Percentiles rank a stretch among this genome's conserved stretches.
phyloP scores from a whole-genome alignment of 2,113 vertebrate genomes.

The Sander lucioperca region DNA sequence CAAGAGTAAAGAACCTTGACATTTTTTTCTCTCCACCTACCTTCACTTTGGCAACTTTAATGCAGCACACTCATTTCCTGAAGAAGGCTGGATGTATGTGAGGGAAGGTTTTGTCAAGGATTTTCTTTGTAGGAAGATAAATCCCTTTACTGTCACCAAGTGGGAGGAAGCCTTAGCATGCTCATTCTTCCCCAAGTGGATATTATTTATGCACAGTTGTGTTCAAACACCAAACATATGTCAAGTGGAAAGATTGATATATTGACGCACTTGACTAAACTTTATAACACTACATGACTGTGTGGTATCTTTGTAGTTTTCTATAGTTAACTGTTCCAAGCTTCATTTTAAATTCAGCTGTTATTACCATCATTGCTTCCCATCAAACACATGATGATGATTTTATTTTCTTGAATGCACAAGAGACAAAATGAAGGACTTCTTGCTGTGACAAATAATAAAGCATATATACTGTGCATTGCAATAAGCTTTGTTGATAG shows the following conservation, averaged over 20 bases:
- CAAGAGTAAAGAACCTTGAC: background rate
- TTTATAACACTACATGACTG: background rate
- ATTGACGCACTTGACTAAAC: background rate
- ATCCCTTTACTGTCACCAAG: constrained; percentile 17
- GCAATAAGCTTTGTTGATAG: background rate
- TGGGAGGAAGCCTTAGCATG: constrained; percentile 22
- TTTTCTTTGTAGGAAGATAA: constrained; percentile 52
- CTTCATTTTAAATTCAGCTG: background rate
- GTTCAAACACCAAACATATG: constrained; percentile 8
- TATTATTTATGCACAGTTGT: background rate
- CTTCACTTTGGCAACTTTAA: background rate
- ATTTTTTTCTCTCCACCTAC: constrained; percentile 1
- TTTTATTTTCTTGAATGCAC: background rate
- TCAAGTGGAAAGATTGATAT: background rate
- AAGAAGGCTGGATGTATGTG: background rate
- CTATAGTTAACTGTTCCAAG: background rate
- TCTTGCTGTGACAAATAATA: background rate
- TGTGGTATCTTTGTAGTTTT: too few relatives aligned
- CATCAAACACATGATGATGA: background rate
- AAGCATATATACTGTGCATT: background rate
- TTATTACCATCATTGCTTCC: too few relatives aligned
- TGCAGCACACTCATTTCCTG: background rate
- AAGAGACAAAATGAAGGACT: background rate
- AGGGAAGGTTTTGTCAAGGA: constrained; percentile 42
- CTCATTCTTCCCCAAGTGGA: background rate